Conservation (phyloP, 2,888 invertebrate species). For the Ischnura elegans region DNA sequence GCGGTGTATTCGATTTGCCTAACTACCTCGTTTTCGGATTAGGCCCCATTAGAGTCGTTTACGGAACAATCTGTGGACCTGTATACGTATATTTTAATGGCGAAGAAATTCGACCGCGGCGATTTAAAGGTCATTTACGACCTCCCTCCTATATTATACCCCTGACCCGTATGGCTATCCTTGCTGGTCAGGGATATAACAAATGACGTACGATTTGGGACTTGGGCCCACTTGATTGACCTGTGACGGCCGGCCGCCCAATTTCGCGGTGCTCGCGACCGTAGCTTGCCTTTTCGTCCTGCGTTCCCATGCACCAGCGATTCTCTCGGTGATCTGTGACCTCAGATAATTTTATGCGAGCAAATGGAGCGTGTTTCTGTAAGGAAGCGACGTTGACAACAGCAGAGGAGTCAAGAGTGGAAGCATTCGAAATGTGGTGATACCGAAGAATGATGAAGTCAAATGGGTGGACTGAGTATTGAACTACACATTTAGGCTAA, state of each 20-base stretch:
- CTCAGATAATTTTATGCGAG: no score
- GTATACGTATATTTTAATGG: constrained; percentile 33
- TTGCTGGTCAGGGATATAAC: not conserved
- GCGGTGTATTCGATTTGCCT: constrained; percentile 19
- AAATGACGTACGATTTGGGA: not conserved
- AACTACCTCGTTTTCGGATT: constrained; percentile 46
- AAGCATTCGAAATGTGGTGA: no score
- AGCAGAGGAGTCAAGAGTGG: no score
- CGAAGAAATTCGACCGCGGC: not conserved
- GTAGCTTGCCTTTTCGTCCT: constrained; percentile 67
- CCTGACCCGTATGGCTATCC: not conserved
- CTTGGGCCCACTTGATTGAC: not conserved
- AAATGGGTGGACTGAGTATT: no score
- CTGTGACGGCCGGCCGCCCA: constrained; percentile 74
- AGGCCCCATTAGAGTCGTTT: not conserved
- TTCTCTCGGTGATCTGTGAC: not conserved
- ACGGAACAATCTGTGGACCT: not conserved
- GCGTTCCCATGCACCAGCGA: constrained; percentile 75
- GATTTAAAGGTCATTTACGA: not conserved
- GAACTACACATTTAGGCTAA: no score
- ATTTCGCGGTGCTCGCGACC: constrained; percentile 75
- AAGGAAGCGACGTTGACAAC: no score
- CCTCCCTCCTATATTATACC: no score
- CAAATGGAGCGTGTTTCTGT: no score
- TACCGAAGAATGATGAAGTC: no score